Conservation (phyloP, 1,140 invertebrate species). For the Sminthurides bifidus region DNA sequence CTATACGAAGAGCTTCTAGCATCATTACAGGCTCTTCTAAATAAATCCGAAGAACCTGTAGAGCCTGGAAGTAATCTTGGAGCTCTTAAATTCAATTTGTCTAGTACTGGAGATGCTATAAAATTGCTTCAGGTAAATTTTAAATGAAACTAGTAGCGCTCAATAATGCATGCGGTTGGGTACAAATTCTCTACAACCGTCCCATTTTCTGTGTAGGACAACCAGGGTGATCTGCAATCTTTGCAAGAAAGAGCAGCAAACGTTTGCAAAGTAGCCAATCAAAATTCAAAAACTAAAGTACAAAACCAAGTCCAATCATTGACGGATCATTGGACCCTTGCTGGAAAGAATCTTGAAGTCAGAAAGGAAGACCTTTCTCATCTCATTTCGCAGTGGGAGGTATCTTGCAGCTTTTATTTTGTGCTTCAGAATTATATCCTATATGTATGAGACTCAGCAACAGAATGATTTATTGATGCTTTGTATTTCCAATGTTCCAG, state of each 20-base stretch:
- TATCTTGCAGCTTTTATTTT: conserved; percentile 13
- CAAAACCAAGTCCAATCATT: conserved; percentile 49
- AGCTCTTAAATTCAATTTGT: conserved; percentile 62
- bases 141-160: no score
- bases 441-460: neutral
- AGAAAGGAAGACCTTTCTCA: conserved; percentile 49
- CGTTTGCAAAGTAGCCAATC: conserved; percentile 50
- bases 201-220: no score
- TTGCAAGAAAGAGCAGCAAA: conserved; percentile 53
- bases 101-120: conserved; percentile 61
- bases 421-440: neutral
- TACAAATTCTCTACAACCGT: no score
- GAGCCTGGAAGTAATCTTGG: conserved; percentile 62
- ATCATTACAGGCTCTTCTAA: conserved; percentile 59
- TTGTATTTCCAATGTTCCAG: conserved; percentile 25
- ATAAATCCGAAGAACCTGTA: conserved; percentile 57
- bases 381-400: conserved; percentile 62
- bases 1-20: conserved; percentile 63
- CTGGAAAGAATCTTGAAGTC: conserved; percentile 55
- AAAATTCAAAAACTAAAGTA: conserved; percentile 48
- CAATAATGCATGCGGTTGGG: no score
- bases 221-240: conserved; percentile 49
- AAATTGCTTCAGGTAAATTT: conserved; percentile 56
- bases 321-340: conserved; percentile 58
- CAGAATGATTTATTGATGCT: neutral